Percentiles rank a stretch among this genome's conserved stretches.
These are phyloP conservation scores for Speoplatyrhinus poulsoni DNA, from an alignment of 2,113 vertebrate genomes.

Conservation along the genomic window DNA sequence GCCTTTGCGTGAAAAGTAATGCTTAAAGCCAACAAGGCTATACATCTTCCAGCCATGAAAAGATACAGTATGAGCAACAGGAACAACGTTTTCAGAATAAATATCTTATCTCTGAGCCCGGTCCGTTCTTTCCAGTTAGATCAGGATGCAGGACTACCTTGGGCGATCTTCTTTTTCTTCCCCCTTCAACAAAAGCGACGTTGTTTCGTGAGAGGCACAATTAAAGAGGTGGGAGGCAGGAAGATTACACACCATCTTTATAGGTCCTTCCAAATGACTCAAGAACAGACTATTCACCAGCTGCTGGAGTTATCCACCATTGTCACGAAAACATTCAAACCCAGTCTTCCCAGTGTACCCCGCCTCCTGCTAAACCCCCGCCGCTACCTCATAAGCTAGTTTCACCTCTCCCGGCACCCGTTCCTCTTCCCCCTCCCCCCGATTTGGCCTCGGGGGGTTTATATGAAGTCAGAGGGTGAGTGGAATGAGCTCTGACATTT, in stretches of 20 bases:
- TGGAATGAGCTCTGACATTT: conserved; percentile 59
- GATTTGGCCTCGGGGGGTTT: conserved; percentile 29
- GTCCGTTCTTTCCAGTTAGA: not conserved
- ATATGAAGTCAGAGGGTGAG: conserved; percentile 42
- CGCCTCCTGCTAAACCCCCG: not conserved
- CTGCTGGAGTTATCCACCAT: conserved; percentile 65
- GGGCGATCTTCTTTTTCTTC: conserved; percentile 33
- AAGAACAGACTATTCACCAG: conserved; percentile 66
- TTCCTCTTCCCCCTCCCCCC: not conserved
- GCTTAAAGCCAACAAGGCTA: no score
- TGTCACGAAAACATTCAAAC: conserved; percentile 60
- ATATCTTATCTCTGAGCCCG: no score
- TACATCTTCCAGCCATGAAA: no score
- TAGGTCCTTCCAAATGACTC: conserved; percentile 73
- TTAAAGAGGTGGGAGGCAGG: conserved; percentile 64
- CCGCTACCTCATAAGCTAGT: not conserved
- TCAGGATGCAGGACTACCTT: conserved; percentile 29
- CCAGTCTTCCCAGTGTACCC: conserved; percentile 12
- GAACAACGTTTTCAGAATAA: no score
- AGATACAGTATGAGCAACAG: no score
- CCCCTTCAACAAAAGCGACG: conserved; percentile 59
- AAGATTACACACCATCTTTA: conserved; percentile 73
- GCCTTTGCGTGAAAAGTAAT: no score
- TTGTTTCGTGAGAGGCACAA: conserved; percentile 67
- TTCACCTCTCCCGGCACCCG: not conserved